phyloP scores from a whole-genome alignment of 1,140 invertebrate genomes.

The Drosophila insularis region DNA sequence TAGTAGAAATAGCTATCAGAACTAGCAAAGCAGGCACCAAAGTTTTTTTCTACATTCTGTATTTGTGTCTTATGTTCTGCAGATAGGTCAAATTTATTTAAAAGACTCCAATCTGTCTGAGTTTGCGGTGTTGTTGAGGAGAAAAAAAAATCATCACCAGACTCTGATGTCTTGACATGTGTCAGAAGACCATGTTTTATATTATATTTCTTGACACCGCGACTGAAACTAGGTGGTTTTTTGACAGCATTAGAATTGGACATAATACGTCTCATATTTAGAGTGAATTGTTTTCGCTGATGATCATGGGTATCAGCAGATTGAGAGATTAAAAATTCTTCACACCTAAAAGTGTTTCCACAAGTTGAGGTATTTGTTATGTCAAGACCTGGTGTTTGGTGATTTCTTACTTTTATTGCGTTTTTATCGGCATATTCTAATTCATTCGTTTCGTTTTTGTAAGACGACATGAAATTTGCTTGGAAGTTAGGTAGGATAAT shows the following conservation, averaged over 20 bases:
- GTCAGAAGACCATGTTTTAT: slow-evolving; percentile 50
- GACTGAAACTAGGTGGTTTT: slow-evolving; percentile 18
- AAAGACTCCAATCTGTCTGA: slow-evolving; percentile 76
- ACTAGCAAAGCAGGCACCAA: slow-evolving; percentile 87
- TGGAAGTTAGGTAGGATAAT: slow-evolving; percentile 66
- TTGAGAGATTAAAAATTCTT: slow-evolving; percentile 65
- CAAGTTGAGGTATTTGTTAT: background rate
- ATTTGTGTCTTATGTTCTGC: slow-evolving; percentile 67
- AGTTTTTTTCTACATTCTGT: slow-evolving; percentile 70
- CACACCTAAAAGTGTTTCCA: slow-evolving; percentile 56
- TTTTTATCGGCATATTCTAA: slow-evolving; percentile 59
- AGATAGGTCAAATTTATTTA: slow-evolving; percentile 74
- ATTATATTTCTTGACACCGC: slow-evolving; percentile 47
- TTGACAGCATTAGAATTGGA: slow-evolving; percentile 63
- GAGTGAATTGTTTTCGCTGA: slow-evolving; percentile 74
- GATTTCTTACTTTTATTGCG: slow-evolving; percentile 35
- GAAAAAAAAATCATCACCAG: background rate
- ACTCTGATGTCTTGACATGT: slow-evolving; percentile 44
- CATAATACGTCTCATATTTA: slow-evolving; percentile 81
- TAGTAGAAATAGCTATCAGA: slow-evolving; percentile 86
- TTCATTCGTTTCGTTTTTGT: slow-evolving; percentile 66
- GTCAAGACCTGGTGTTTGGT: too few relatives aligned
- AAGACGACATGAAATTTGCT: slow-evolving; percentile 69
- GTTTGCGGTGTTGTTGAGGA: slow-evolving; percentile 59
- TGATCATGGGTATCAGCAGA: slow-evolving; percentile 70